Evolutionary conservation across 2,113 vertebrate genomes (phyloP).

Genomic region (Oreochromis tanganicae): DNA sequence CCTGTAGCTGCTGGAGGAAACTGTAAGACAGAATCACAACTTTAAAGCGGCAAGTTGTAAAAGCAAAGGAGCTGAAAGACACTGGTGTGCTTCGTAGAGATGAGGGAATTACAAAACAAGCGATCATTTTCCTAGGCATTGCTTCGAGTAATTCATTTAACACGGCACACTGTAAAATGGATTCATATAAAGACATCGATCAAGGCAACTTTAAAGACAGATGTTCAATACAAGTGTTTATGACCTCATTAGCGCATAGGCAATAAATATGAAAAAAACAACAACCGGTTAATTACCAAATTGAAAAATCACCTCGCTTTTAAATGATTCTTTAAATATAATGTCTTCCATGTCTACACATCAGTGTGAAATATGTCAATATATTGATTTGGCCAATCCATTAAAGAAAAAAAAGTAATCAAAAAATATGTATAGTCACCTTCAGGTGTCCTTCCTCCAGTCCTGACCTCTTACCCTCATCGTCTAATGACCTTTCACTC

Average conservation of each 20-base stretch:
- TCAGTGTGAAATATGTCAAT: background rate
- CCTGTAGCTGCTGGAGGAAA: background rate
- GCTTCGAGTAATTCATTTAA: background rate
- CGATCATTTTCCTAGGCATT: background rate
- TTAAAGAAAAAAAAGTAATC: background rate
- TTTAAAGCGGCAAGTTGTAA: background rate
- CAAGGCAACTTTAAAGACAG: background rate
- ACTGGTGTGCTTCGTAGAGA: background rate
- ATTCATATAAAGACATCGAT: background rate
- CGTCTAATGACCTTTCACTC: slow-evolving; percentile 66
- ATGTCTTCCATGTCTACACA: background rate
- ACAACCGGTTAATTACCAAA: background rate
- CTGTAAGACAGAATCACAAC: background rate
- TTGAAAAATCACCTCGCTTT: background rate
- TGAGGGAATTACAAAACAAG: background rate
- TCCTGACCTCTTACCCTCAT: slow-evolving; percentile 36
- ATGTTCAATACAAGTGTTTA: background rate
- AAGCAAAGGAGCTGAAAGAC: background rate
- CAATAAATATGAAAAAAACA: background rate
- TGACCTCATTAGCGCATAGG: background rate
- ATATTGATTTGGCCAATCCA: background rate
- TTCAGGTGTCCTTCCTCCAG: slow-evolving; percentile 7
- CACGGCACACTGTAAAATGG: background rate
- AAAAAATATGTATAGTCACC: background rate
- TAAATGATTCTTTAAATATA: background rate